These are phyloP conservation scores for Nymphalis polychloros DNA, from an alignment of 2,888 invertebrate species.

Conservation along the genomic window DNA sequence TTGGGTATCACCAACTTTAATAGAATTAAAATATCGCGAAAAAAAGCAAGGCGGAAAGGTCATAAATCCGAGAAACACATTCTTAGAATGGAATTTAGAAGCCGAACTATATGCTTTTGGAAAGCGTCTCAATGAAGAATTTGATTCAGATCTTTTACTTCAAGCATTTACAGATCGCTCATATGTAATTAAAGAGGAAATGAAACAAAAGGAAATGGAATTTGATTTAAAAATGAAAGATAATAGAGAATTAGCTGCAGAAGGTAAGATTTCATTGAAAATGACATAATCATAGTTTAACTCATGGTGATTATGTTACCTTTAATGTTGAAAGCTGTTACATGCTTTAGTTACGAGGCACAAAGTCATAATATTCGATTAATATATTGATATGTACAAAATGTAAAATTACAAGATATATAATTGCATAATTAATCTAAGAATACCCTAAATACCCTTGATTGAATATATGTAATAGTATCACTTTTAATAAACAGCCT, in stretches of 20 bases:
- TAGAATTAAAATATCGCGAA: constrained; percentile 82
- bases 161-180: constrained; percentile 91
- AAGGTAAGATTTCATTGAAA: constrained; percentile 66
- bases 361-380: too few relatives aligned
- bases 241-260: constrained; percentile 85
- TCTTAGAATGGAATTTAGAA: constrained; percentile 93
- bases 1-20: constrained; percentile 87
- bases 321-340: too few relatives aligned
- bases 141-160: constrained; percentile 85
- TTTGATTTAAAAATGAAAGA: constrained; percentile 84
- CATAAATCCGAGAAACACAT: constrained; percentile 80
- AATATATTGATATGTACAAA: too few relatives aligned
- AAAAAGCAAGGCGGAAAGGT: constrained; percentile 82
- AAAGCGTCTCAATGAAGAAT: constrained; percentile 91
- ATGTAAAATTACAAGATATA: too few relatives aligned
- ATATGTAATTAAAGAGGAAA: constrained; percentile 87
- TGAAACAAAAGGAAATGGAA: constrained; percentile 86
- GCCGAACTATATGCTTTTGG: constrained; percentile 94
- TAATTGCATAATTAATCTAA: too few relatives aligned
- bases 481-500: too few relatives aligned
- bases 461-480: too few relatives aligned
- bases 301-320: too few relatives aligned
- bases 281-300: too few relatives aligned
- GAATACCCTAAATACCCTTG: too few relatives aligned
- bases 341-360: too few relatives aligned